Conservation (phyloP, 2,797 vertebrate genomes). For the Carapus acus region DNA sequence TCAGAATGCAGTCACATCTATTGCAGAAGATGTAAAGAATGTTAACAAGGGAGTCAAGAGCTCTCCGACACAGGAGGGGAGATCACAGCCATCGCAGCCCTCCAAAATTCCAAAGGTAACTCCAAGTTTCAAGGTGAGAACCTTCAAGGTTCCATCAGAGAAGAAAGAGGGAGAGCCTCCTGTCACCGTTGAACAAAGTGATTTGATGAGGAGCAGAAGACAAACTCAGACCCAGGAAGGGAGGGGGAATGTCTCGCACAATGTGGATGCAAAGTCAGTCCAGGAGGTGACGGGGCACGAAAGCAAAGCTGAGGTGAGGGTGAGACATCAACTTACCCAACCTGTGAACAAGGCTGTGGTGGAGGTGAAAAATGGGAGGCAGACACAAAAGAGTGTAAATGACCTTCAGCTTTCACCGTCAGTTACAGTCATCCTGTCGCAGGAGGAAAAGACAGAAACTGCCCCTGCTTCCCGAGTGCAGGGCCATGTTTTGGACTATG, state of each 20-base stretch:
- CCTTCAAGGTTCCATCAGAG: slow-evolving; percentile 72
- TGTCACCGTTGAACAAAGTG: slow-evolving; percentile 42
- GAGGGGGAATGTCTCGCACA: slow-evolving; percentile 44
- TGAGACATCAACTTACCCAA: slow-evolving; percentile 46
- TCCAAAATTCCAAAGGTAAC: slow-evolving; percentile 73
- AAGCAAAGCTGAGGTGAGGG: slow-evolving; percentile 42
- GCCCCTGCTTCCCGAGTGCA: slow-evolving; percentile 59
- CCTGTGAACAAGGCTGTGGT: slow-evolving; percentile 52
- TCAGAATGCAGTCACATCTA: slow-evolving; percentile 53
- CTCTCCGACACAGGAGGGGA: slow-evolving; percentile 60
- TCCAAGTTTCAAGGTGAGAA: slow-evolving; percentile 80
- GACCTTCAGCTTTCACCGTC: slow-evolving; percentile 54
- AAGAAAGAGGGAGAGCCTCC: slow-evolving; percentile 49
- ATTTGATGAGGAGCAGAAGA: slow-evolving; percentile 48
- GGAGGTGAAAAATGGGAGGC: slow-evolving; percentile 54
- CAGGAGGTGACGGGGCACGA: slow-evolving; percentile 48
- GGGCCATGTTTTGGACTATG: slow-evolving; percentile 49
- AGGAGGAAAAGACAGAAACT: slow-evolving; percentile 46
- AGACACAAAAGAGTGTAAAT: slow-evolving; percentile 47
- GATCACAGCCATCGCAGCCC: slow-evolving; percentile 54
- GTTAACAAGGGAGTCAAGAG: slow-evolving; percentile 41
- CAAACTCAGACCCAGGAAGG: too few relatives aligned
- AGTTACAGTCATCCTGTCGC: slow-evolving; percentile 51
- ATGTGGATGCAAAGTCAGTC: slow-evolving; percentile 38
- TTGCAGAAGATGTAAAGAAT: slow-evolving; percentile 66